Evolutionary conservation across 2,113 vertebrate species (phyloP).

Genomic region (Ellobius talpinus): DNA sequence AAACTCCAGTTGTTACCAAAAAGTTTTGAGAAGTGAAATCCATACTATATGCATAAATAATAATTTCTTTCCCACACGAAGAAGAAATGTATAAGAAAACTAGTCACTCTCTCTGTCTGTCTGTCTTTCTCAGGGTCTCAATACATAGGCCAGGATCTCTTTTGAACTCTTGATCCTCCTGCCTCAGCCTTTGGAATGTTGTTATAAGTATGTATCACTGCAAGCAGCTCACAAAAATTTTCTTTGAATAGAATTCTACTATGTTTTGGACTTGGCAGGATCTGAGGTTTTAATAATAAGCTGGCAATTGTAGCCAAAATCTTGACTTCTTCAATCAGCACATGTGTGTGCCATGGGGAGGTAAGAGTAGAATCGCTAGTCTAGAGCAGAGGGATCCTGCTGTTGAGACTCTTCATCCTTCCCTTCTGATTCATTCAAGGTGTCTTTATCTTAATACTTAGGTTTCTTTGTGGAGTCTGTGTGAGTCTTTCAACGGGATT

Average conservation of each 20-base stretch:
- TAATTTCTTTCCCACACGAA: not conserved
- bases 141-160: not conserved
- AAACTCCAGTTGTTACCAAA: constrained; percentile 36
- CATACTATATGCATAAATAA: not conserved
- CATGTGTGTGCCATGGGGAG: not conserved
- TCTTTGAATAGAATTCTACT: not conserved
- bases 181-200: not conserved
- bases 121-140: not conserved
- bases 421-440: not conserved
- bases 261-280: not conserved
- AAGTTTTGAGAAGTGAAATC: constrained; percentile 26
- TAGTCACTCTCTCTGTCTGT: not conserved
- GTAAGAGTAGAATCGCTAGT: not conserved
- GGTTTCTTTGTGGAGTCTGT: not conserved
- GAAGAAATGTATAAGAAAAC: not conserved
- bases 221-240: not conserved
- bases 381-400: not conserved
- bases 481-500: not conserved
- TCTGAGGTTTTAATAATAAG: not conserved
- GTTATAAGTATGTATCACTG: not conserved
- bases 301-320: not conserved
- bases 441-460: not conserved
- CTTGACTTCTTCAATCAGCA: not conserved
- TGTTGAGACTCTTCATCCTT: not conserved
- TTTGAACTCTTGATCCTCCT: not conserved